A percentile compares a stretch with the other conserved stretches of the same genome.
Evolutionary conservation across 1,140 invertebrate species (phyloP).

Genomic region (Zophobas morio): DNA sequence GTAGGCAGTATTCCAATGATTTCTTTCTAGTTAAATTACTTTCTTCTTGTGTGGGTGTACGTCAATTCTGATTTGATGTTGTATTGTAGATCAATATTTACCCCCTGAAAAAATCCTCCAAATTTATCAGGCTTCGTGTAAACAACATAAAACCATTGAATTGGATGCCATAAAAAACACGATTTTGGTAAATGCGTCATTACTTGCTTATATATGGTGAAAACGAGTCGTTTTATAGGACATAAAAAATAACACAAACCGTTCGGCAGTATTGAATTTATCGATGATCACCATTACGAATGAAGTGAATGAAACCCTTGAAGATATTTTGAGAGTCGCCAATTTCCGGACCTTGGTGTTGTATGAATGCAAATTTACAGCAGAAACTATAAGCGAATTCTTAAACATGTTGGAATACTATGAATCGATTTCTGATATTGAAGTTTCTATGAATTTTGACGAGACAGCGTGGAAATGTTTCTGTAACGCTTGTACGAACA

Average conservation of each 20-base stretch:
- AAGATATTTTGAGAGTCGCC: constrained; percentile 62
- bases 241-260: constrained; percentile 63
- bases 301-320: constrained; percentile 63
- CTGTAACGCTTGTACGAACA: constrained; percentile 59
- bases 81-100: constrained; percentile 51
- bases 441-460: constrained; percentile 60
- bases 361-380: constrained; percentile 60
- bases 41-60: neutral
- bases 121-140: constrained; percentile 61
- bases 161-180: constrained; percentile 61
- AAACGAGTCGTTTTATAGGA: constrained; percentile 54
- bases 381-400: constrained; percentile 62
- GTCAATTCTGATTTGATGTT: too few species aligned
- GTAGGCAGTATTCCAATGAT: too few species aligned
- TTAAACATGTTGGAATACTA: constrained; percentile 64
- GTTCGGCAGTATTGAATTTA: constrained; percentile 62
- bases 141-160: constrained; percentile 62
- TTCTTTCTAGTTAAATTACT: neutral
- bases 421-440: constrained; percentile 60
- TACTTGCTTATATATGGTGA: constrained; percentile 8
- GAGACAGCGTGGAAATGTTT: constrained; percentile 61
- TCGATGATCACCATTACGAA: constrained; percentile 58
- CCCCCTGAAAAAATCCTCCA: constrained; percentile 58
- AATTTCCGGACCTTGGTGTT: constrained; percentile 62
- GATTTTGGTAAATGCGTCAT: constrained; percentile 53